Conservation (phyloP, 2,113 vertebrate genomes). For the Hirundichthys speculiger region DNA sequence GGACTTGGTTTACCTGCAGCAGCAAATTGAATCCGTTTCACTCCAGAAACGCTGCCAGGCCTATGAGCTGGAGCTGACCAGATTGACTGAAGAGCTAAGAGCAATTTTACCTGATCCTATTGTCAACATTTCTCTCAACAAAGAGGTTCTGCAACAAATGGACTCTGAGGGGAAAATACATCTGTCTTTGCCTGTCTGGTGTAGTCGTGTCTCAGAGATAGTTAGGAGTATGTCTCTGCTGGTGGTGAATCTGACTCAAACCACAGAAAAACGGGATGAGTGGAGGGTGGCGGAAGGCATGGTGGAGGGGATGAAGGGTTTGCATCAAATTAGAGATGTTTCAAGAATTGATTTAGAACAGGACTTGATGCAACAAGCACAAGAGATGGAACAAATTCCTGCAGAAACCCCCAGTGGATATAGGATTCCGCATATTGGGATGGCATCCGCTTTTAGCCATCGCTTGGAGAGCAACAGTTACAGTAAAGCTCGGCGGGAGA, state of each 20-base stretch:
- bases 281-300: constrained; percentile 27
- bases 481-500: constrained; percentile 65
- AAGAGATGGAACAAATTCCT: neutral
- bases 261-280: constrained; percentile 19
- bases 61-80: constrained; percentile 86
- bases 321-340: constrained; percentile 21
- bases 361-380: neutral
- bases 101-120: constrained; percentile 87
- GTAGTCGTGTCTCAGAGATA: constrained; percentile 84
- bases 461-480: constrained; percentile 54
- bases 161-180: constrained; percentile 58
- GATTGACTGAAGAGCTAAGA: constrained; percentile 85
- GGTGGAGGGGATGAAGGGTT: constrained; percentile 40
- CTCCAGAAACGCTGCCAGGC: constrained; percentile 85
- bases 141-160: constrained; percentile 76
- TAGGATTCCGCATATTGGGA: constrained; percentile 72
- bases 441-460: constrained; percentile 75
- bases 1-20: constrained; percentile 87
- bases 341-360: constrained; percentile 17
- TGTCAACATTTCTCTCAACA: constrained; percentile 86
- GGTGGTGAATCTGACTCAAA: constrained; percentile 60
- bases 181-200: constrained; percentile 84
- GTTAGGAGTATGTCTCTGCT: constrained; percentile 85
- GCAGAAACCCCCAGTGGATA: constrained; percentile 30
- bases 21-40: constrained; percentile 86